phyloP scores from a whole-genome alignment of 2,113 vertebrate genomes.

The Sylvia atricapilla region DNA sequence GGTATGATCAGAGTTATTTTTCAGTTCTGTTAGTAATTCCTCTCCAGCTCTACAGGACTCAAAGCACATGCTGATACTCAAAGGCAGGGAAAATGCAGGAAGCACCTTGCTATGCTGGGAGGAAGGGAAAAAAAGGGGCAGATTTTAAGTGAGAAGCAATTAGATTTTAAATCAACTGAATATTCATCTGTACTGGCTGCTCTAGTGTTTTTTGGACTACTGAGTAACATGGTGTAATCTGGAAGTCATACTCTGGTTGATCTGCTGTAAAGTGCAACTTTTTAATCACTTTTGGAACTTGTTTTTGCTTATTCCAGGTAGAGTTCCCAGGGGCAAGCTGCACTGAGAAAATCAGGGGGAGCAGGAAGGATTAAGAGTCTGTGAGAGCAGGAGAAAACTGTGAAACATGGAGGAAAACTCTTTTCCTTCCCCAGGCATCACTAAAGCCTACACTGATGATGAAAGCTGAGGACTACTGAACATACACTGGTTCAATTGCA shows the following conservation, averaged over 20 bases:
- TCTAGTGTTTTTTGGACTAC: neutral
- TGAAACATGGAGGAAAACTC: neutral
- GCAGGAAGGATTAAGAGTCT: neutral
- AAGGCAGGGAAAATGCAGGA: neutral
- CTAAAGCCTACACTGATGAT: neutral
- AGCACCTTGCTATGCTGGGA: neutral
- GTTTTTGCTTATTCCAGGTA: neutral
- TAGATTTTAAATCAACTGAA: neutral
- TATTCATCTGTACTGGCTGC: neutral
- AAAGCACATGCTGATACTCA: neutral
- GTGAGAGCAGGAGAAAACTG: neutral
- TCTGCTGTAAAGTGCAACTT: neutral
- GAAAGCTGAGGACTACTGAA: neutral
- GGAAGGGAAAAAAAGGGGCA: neutral
- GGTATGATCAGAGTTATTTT: neutral
- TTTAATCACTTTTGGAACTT: neutral
- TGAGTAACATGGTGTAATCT: neutral
- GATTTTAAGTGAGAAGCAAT: neutral
- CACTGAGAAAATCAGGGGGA: neutral
- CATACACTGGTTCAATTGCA: neutral
- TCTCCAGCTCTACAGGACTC: neutral
- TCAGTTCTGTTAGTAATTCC: neutral
- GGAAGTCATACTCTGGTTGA: neutral
- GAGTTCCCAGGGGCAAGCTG: neutral
- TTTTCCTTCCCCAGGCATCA: neutral